A percentile compares a stretch with the other conserved stretches of the same genome.
Conservation (phyloP, 2,888 invertebrate genomes). For the Octodonta nipae region DNA sequence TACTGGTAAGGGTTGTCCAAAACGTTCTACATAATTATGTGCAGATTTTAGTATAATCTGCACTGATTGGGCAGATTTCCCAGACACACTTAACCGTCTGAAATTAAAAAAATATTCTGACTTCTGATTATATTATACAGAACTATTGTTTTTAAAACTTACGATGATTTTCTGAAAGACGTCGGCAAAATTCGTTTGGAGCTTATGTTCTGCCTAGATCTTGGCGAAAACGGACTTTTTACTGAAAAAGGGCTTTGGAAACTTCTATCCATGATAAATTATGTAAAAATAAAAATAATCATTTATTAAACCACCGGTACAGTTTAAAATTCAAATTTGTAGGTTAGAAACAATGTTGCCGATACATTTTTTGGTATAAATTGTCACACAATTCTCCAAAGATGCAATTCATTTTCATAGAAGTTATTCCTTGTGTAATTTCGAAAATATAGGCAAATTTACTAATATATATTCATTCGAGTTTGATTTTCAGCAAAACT, state of each 20-base stretch:
- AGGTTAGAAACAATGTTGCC: no score
- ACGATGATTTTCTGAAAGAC: conserved; percentile 31
- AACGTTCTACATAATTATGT: conserved; percentile 61
- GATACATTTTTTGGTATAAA: no score
- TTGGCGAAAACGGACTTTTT: conserved; percentile 27
- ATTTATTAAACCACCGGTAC: no score
- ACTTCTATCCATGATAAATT: conserved; percentile 22
- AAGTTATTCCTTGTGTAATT: no score
- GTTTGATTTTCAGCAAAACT: no score
- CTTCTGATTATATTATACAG: conserved; percentile 3
- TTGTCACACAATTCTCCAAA: no score
- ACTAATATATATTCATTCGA: no score
- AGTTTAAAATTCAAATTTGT: no score
- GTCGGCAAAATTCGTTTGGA: conserved; percentile 22
- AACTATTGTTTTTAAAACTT: conserved; percentile 15
- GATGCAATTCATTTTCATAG: no score
- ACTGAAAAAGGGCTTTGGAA: conserved; percentile 15
- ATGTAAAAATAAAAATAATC: no score
- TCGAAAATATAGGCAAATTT: no score
- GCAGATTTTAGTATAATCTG: conserved; percentile 66
- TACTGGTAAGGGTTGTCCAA: conserved; percentile 71
- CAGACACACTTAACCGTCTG: conserved; percentile 44
- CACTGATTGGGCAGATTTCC: conserved; percentile 51
- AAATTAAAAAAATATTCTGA: conserved; percentile 14
- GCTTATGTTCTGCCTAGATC: conserved; percentile 23